These are phyloP conservation scores for Chromis chromis DNA, from an alignment of 2,797 vertebrate genomes.

Conservation along the genomic window DNA sequence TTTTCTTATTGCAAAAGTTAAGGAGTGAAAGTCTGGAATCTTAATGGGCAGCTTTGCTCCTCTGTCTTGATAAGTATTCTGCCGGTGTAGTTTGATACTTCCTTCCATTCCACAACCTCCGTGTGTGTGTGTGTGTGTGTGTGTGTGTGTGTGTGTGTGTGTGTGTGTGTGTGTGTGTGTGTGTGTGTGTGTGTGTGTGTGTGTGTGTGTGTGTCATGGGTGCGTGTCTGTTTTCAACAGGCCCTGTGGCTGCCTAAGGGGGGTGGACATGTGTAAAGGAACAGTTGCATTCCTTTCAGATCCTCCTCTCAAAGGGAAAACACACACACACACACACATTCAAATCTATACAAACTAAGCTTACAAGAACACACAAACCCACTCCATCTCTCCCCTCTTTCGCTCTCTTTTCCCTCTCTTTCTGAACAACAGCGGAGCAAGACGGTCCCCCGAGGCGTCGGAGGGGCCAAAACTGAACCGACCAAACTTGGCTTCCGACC, in stretches of 20 bases:
- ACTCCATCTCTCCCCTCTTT: slow-evolving; percentile 51
- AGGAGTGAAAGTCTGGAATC: slow-evolving; percentile 78
- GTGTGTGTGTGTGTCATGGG: slow-evolving; percentile 63
- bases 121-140: slow-evolving; percentile 33
- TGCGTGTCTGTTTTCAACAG: slow-evolving; percentile 79
- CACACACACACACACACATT: slow-evolving; percentile 70
- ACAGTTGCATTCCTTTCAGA: slow-evolving; percentile 82
- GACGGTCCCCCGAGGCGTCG: slow-evolving; percentile 72
- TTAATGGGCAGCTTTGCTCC: slow-evolving; percentile 80
- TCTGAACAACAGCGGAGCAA: slow-evolving; percentile 76
- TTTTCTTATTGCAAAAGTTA: slow-evolving; percentile 68
- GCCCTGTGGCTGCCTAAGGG: slow-evolving; percentile 70
- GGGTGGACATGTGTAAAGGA: slow-evolving; percentile 80
- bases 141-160: slow-evolving; percentile 39
- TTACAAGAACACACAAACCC: slow-evolving; percentile 66
- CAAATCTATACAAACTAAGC: slow-evolving; percentile 65
- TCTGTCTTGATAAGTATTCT: slow-evolving; percentile 82
- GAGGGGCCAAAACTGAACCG: slow-evolving; percentile 77
- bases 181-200: slow-evolving; percentile 36
- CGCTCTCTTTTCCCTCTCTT: slow-evolving; percentile 34
- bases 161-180: slow-evolving; percentile 38
- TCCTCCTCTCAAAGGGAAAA: slow-evolving; percentile 76
- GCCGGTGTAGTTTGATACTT: slow-evolving; percentile 83
- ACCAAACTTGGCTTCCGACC: slow-evolving; percentile 86
- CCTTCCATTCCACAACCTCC: slow-evolving; percentile 78